A percentile compares a stretch with the other conserved stretches of the same genome.
These are phyloP conservation scores for Ctenochaetus hawaiiensis DNA, from an alignment of 2,797 vertebrate species.

Conservation along the genomic window DNA sequence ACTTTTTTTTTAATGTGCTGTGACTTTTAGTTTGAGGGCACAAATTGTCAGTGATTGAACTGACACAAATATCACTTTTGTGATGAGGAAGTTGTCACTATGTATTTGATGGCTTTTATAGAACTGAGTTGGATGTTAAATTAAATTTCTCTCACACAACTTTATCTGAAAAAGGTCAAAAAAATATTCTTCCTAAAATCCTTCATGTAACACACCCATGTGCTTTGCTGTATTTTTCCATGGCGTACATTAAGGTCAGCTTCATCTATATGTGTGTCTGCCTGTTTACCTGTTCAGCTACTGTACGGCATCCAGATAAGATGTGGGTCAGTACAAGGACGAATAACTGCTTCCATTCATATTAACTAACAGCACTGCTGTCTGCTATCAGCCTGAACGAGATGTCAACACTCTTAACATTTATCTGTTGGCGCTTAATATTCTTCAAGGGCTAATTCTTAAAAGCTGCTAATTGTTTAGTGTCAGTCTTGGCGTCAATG, in stretches of 20 bases:
- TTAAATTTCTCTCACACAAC: not conserved
- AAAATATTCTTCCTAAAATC: too few species aligned
- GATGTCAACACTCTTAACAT: not conserved
- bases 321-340: constrained; percentile 53
- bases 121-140: not conserved
- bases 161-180: not conserved
- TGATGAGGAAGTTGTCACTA: not conserved
- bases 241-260: constrained; percentile 12
- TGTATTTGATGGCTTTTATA: not conserved
- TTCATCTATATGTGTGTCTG: not conserved
- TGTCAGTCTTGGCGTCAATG: rapidly evolving
- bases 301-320: constrained; percentile 51
- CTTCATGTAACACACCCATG: not conserved
- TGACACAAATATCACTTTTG: not conserved
- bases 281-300: constrained; percentile 30
- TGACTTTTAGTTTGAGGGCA: not conserved
- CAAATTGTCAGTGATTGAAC: not conserved
- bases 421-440: not conserved
- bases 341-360: not conserved
- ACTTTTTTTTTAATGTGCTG: not conserved
- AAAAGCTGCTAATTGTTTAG: constrained; percentile 20
- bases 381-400: not conserved
- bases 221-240: not conserved
- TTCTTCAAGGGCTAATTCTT: constrained; percentile 10
- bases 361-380: not conserved